Evolutionary conservation across 1,140 invertebrate species (phyloP).

Genomic region (Zaprionus inermis): DNA sequence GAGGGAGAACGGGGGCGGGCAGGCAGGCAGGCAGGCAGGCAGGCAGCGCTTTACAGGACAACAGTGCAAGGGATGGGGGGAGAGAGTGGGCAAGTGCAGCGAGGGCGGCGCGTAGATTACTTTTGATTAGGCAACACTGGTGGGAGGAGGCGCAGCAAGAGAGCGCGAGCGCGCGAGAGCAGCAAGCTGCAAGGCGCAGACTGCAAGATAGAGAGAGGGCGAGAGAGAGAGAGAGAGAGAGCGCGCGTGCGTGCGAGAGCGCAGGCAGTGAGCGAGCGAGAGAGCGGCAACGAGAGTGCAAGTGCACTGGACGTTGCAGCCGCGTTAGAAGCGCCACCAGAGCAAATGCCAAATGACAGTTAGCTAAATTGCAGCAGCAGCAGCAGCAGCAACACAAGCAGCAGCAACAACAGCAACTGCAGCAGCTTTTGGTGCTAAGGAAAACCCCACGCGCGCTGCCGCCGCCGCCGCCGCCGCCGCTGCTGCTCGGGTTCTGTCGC

Average conservation of each 20-base stretch:
- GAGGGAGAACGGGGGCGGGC: background rate
- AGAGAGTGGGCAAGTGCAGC: no score
- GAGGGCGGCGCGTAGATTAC: background rate
- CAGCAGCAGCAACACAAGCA: conserved; percentile 23
- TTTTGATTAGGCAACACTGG: conserved; percentile 36
- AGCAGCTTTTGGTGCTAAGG: conserved; percentile 51
- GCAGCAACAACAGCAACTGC: conserved; percentile 51
- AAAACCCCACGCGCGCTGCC: conserved; percentile 57
- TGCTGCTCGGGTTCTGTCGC: conserved; percentile 26
- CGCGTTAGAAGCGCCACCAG: conserved; percentile 72
- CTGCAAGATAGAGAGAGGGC: conserved; percentile 2
- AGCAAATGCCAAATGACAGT: conserved; percentile 50
- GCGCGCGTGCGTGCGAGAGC: background rate
- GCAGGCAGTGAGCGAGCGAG: background rate
- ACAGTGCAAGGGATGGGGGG: conserved; percentile 12
- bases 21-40: background rate
- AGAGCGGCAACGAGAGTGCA: conserved; percentile 18
- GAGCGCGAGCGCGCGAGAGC: background rate
- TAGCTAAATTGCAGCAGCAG: conserved; percentile 43
- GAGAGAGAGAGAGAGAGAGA: background rate
- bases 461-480: conserved; percentile 21
- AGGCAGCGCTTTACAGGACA: conserved; percentile 1
- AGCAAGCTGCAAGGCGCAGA: background rate
- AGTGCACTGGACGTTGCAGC: conserved; percentile 58
- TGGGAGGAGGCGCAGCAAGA: conserved; percentile 26